Evolutionary conservation across 2,113 vertebrate species (phyloP), one percentile per base, ranked within the genome.

Genomic region (Pantherophis guttatus): DNA sequence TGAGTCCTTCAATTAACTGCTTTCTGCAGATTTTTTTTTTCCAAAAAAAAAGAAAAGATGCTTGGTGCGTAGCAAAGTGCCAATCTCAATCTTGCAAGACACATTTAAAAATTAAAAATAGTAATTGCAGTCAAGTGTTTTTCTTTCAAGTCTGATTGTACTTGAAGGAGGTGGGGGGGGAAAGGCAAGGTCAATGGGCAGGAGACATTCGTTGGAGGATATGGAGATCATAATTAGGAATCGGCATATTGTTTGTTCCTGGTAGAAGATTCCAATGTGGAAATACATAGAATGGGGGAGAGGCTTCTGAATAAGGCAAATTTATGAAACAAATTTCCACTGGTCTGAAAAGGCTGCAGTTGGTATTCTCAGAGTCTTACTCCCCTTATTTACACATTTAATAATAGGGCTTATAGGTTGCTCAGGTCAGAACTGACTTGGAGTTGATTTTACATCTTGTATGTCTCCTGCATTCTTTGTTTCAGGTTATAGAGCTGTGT

Each of bases 401-500:
- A 39, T 17, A 39, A 39, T 81, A 81, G 33, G 17, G 17, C 33
- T 81, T 39, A 81, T 81, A 81, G 75, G 33, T 21, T 81, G 75
- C 75, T 81, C 7, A 44, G 3, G 8, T 81, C 75, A 81, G 75
- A 81, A 81, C 8, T 44, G 33, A 81, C 17, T 81, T 21, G 3
- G 33, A 81, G 75, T 81, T 81, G 75, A 81, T 39, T 81, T 81
- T 81, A 81, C 33, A 81, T 39, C 75, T 44, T 81, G 17, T 39
- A 81, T 3, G 1, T 21, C 75, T 44, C 17, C 75, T 21, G 17
- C 48, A 57, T 86, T 89, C 58, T 24, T 39, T 17, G 65, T 90
- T 93, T 93, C 95, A 99, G 99, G 97, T 99, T 92, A 99, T 99
- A 9, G 98, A 99, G 96, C 97, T 99, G 95, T 99, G 98, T 70